Conservation (phyloP, 2,797 vertebrate genomes). For the Florisuga fusca region DNA sequence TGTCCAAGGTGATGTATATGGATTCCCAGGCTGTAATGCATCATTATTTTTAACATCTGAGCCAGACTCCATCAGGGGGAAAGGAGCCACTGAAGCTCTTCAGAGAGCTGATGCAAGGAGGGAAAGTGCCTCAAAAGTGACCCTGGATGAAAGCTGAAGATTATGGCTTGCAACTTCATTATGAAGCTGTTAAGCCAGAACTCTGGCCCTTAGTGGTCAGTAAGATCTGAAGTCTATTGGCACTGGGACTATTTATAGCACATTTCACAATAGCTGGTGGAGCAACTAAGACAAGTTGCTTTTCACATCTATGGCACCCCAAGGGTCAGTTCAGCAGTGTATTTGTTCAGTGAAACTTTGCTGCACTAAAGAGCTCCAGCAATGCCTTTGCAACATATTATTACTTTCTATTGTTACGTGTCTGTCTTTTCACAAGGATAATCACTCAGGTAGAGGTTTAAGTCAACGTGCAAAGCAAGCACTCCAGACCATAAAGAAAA, state of each 20-base stretch:
- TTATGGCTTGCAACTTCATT: not conserved
- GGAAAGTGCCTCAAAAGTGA: not conserved
- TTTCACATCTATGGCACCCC: not conserved
- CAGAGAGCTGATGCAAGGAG: not conserved
- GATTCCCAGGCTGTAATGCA: not conserved
- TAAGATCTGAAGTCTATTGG: not conserved
- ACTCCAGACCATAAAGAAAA: slow-evolving; percentile 22
- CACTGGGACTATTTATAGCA: not conserved
- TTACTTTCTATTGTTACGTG: not conserved
- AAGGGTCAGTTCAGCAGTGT: not conserved
- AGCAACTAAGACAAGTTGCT: not conserved
- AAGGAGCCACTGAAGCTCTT: not conserved
- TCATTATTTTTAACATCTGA: not conserved
- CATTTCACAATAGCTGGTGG: not conserved
- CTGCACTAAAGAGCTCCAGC: not conserved
- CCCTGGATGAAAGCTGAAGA: not conserved
- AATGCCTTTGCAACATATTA: not conserved
- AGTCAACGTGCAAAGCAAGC: not conserved
- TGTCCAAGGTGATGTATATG: not conserved
- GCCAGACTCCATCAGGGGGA: not conserved
- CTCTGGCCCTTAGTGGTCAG: not conserved
- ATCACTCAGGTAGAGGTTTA: not conserved
- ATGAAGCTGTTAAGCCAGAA: not conserved
- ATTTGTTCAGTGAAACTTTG: not conserved
- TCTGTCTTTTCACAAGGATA: not conserved